These are phyloP conservation scores for Idris sp. DNA, from an alignment of 1,140 invertebrate genomes.

Conservation along the genomic window DNA sequence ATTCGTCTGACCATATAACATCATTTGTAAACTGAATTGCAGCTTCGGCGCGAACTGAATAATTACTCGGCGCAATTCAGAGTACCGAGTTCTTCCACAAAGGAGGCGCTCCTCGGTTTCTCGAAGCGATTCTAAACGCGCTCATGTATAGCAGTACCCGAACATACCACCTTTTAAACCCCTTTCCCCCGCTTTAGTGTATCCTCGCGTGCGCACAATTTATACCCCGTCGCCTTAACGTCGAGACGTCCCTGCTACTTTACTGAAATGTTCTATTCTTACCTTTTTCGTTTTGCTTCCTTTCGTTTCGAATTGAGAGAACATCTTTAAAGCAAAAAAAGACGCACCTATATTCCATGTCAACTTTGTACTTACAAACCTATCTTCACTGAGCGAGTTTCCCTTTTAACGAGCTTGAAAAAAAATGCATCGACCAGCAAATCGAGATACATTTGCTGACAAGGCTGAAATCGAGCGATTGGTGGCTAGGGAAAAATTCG, in stretches of 20 bases:
- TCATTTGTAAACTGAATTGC: conserved; percentile 59
- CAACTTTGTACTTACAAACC: conserved; percentile 39
- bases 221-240: conserved; percentile 55
- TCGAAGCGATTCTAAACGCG: conserved; percentile 45
- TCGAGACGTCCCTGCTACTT: conserved; percentile 47
- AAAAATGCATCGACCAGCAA: conserved; percentile 38
- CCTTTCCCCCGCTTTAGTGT: conserved; percentile 29
- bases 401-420: conserved; percentile 54
- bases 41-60: conserved; percentile 55
- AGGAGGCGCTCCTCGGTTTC: conserved; percentile 40
- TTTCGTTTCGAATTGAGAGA: conserved; percentile 39
- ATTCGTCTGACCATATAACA: conserved; percentile 54
- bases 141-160: conserved; percentile 41
- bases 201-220: conserved; percentile 55
- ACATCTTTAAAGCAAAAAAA: conserved; percentile 50
- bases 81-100: conserved; percentile 51
- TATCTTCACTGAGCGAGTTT: conserved; percentile 42
- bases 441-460: conserved; percentile 54
- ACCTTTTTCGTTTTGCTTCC: conserved; percentile 44
- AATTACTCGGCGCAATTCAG: conserved; percentile 55
- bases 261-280: conserved; percentile 39
- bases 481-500: conserved; percentile 39
- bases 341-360: conserved; percentile 34
- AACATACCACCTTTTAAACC: conserved; percentile 33
- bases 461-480: conserved; percentile 32